Evolutionary conservation across 2,888 invertebrate genomes (phyloP).

Genomic region (Carterocephalus palaemon): DNA sequence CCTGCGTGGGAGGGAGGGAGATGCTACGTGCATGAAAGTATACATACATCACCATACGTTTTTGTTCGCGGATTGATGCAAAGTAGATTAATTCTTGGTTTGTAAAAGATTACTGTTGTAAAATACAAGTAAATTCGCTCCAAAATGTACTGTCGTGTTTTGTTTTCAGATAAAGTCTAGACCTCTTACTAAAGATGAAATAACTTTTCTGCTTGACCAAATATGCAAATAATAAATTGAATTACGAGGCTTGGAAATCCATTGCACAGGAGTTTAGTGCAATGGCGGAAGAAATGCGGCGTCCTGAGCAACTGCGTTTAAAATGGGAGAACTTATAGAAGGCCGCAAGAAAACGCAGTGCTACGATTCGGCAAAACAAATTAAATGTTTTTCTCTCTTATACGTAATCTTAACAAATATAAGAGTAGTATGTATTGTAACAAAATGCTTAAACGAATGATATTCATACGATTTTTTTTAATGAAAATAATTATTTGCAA

Average conservation of each 20-base stretch:
- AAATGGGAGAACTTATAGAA: background rate
- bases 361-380: background rate
- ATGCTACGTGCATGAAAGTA: too few relatives aligned
- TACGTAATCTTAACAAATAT: too few relatives aligned
- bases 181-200: background rate
- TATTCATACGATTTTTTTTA: too few relatives aligned
- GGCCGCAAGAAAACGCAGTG: background rate
- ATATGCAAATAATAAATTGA: background rate
- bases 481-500: constrained; percentile 26
- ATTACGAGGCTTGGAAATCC: constrained; percentile 1
- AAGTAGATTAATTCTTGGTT: too few relatives aligned
- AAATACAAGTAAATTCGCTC: too few relatives aligned
- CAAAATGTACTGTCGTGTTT: too few relatives aligned
- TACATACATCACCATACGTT: too few relatives aligned
- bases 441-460: too few relatives aligned
- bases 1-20: too few relatives aligned
- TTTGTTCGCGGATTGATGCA: too few relatives aligned
- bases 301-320: background rate
- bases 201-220: background rate
- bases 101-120: too few relatives aligned
- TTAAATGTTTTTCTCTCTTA: background rate
- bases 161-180: background rate
- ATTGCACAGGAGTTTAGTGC: background rate
- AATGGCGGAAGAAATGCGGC: background rate
- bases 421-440: too few relatives aligned